Conservation (phyloP, 2,113 vertebrate species). For the Hyperoodon ampullatus region DNA sequence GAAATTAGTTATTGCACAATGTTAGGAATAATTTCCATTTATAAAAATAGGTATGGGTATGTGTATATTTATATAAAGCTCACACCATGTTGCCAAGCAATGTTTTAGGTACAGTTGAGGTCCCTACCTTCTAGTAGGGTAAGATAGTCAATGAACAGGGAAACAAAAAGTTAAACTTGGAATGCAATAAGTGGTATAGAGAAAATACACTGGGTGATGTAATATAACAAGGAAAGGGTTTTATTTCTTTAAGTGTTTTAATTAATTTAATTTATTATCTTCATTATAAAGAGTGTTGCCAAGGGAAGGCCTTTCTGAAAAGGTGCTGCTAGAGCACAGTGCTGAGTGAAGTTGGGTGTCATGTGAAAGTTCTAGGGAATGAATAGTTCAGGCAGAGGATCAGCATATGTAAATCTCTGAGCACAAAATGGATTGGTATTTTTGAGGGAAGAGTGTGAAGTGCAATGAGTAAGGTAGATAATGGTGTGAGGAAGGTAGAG, state of each 20-base stretch:
- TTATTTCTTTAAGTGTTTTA: neutral
- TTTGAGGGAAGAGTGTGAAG: neutral
- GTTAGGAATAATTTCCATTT: neutral
- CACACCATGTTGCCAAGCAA: neutral
- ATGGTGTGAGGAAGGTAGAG: neutral
- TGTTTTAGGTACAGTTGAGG: neutral
- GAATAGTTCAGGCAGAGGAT: neutral
- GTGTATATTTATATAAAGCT: neutral
- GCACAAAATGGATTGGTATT: neutral
- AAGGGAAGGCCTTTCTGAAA: neutral
- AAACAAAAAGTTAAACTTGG: neutral
- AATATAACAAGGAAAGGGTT: neutral
- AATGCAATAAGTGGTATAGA: neutral
- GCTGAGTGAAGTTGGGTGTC: neutral
- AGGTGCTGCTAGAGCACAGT: neutral
- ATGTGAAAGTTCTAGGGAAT: neutral
- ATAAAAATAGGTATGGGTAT: neutral
- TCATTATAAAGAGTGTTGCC: neutral
- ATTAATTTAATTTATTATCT: neutral
- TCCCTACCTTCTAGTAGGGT: neutral
- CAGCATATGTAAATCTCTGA: neutral
- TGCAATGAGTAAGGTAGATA: neutral
- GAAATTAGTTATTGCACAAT: neutral
- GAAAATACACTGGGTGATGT: neutral
- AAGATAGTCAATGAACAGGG: neutral